Evolutionary conservation across 2,797 vertebrate species (phyloP), one percentile per base, ranked within the genome.

Genomic region (Lithobates pipiens): DNA sequence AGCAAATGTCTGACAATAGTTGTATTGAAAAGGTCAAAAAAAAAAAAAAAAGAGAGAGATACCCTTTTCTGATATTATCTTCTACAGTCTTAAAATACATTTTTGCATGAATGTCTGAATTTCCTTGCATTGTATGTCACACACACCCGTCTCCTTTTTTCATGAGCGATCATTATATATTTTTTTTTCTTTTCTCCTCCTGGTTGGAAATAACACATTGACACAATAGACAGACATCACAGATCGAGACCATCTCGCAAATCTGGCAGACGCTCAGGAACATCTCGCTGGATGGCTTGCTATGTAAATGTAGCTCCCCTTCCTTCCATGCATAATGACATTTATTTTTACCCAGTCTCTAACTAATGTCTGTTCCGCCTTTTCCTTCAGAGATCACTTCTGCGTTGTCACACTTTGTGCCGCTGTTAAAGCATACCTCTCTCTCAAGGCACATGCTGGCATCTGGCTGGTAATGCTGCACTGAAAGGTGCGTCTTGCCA

Each of bases 281-380:
- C n/a, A 63, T 42, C 46, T 25, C 21, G 63, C 32, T 71, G 76
- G 69, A 85, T 65, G 29, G 50, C 68, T 65, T 27, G 39, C 70
- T 79, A 79, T 85, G 70, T 63, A 80, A 73, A 84, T 84, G 54
- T 39, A 16, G 57, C 76, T 18, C 70, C 27, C 32, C 42, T 36
- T 78, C 21, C 68, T 25, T 80, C 70, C 32, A 36, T 75, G 77
- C 77, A 85, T 80, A 85, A 85, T 85, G 39, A 46, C 63, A 27
- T 54, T 42, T 80, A 85, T 85, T 85, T 76, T 75, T 85, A 69
- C 70, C 32, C 61, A 10, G 16, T 23, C 76, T 42, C 46, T 42
- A 80, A 46, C 29, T 50, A 34, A 50, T 46, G 68, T 71, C 50
- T 50, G 54, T 73, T 85, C 76, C 54, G 46, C 69, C 36, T 85